phyloP scores from a whole-genome alignment of 1,140 invertebrate species.

The Gryon sp. region DNA sequence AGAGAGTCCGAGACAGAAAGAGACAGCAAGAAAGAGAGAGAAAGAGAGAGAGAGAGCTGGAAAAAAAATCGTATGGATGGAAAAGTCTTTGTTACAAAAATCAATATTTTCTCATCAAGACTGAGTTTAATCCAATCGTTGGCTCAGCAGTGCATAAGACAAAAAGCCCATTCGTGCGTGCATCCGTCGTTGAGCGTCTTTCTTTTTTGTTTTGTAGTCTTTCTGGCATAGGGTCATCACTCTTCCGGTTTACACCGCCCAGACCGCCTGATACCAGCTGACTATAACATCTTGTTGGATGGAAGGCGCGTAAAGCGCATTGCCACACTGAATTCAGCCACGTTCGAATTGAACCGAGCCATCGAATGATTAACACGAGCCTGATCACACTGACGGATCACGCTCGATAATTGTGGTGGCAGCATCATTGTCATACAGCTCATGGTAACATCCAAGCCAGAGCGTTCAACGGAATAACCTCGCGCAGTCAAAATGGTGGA shows the following conservation, averaged over 20 bases:
- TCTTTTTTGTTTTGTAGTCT: constrained; percentile 4
- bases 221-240: constrained; percentile 11
- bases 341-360: background rate
- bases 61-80: too few relatives aligned
- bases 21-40: too few relatives aligned
- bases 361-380: background rate
- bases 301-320: constrained; percentile 32
- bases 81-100: constrained; percentile 18
- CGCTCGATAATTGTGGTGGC: too few relatives aligned
- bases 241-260: constrained; percentile 33
- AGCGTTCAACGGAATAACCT: constrained; percentile 70
- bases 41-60: too few relatives aligned
- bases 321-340: background rate
- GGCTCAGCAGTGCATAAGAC: background rate
- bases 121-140: background rate
- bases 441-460: constrained; percentile 26
- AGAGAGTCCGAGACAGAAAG: too few relatives aligned
- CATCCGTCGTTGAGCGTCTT: background rate
- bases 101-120: constrained; percentile 11
- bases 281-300: constrained; percentile 57
- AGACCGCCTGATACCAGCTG: constrained; percentile 58
- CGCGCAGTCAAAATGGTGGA: constrained; percentile 77
- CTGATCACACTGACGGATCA: background rate
- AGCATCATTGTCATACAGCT: background rate
- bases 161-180: background rate